A percentile compares a stretch with the other conserved stretches of the same genome.
phyloP scores from a whole-genome alignment of 53 echinoderm and acorn worm genomes.

The Henricia sp. region DNA sequence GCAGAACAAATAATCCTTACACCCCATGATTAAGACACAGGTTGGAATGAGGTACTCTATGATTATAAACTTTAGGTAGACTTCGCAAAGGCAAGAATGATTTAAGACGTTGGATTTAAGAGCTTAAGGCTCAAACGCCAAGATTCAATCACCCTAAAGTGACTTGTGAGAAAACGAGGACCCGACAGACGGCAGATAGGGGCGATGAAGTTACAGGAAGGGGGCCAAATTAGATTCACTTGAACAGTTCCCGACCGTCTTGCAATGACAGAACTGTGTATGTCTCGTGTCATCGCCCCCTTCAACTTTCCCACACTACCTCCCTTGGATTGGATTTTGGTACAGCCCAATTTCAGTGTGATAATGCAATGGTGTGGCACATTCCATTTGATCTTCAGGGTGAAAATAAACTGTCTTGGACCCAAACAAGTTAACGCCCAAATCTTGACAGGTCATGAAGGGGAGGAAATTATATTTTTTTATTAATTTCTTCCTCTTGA shows the following conservation, averaged over 20 bases:
- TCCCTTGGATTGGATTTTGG: background rate
- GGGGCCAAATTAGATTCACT: constrained; percentile 6
- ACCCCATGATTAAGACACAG: background rate
- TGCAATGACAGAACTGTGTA: background rate
- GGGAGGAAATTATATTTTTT: constrained; percentile 40
- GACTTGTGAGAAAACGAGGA: background rate
- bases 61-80: too few relatives aligned
- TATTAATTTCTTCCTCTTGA: constrained; percentile 32
- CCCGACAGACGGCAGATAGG: background rate
- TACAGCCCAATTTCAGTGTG: background rate
- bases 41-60: too few relatives aligned
- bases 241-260: background rate
- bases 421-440: constrained; percentile 26
- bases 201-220: background rate
- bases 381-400: background rate
- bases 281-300: constrained; percentile 7
- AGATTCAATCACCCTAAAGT: background rate
- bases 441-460: background rate
- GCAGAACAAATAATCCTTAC: constrained; percentile 1
- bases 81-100: too few relatives aligned
- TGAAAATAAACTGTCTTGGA: background rate
- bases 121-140: background rate
- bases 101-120: too few relatives aligned
- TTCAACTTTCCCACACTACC: background rate
- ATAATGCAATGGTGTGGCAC: background rate